A percentile compares a stretch with the other conserved stretches of the same genome.
These are phyloP conservation scores for Synanceia verrucosa DNA, from an alignment of 2,797 vertebrate genomes.

Conservation along the genomic window DNA sequence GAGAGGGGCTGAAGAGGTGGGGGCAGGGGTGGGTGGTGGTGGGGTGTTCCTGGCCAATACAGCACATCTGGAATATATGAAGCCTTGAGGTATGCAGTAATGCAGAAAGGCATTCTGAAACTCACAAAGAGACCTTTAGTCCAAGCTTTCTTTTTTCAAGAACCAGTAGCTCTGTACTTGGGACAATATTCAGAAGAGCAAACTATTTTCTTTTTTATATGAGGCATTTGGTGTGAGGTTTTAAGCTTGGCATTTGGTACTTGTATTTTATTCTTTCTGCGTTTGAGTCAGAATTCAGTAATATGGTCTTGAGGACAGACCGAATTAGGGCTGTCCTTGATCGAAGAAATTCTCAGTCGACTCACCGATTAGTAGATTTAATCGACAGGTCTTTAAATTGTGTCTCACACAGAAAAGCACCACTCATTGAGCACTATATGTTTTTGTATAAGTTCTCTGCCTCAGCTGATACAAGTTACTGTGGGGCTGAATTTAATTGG, in stretches of 20 bases:
- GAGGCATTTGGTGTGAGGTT: conserved; percentile 66
- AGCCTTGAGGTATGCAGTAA: conserved; percentile 87
- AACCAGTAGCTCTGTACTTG: conserved; percentile 76
- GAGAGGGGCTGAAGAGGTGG: conserved; percentile 57
- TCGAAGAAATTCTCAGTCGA: not conserved
- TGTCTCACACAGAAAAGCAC: not conserved
- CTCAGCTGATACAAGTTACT: not conserved
- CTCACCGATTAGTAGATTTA: not conserved
- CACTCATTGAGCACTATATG: too few relatives aligned
- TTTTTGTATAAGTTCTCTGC: too few relatives aligned
- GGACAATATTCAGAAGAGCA: conserved; percentile 74
- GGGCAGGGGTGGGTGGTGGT: conserved; percentile 34
- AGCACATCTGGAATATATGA: conserved; percentile 90
- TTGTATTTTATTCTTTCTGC: conserved; percentile 27
- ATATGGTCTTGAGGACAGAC: conserved; percentile 8
- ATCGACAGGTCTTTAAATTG: not conserved
- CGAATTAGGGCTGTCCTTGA: not conserved
- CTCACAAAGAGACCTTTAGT: conserved; percentile 85
- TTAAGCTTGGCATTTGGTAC: conserved; percentile 43
- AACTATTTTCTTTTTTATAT: conserved; percentile 72
- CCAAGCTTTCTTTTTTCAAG: conserved; percentile 64
- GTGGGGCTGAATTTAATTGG: not conserved
- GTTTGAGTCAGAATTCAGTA: conserved; percentile 11
- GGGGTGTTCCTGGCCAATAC: conserved; percentile 73
- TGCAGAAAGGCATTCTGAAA: conserved; percentile 84